These are phyloP conservation scores for Centroberyx gerrardi DNA, from an alignment of 2,797 vertebrate species.

Conservation along the genomic window DNA sequence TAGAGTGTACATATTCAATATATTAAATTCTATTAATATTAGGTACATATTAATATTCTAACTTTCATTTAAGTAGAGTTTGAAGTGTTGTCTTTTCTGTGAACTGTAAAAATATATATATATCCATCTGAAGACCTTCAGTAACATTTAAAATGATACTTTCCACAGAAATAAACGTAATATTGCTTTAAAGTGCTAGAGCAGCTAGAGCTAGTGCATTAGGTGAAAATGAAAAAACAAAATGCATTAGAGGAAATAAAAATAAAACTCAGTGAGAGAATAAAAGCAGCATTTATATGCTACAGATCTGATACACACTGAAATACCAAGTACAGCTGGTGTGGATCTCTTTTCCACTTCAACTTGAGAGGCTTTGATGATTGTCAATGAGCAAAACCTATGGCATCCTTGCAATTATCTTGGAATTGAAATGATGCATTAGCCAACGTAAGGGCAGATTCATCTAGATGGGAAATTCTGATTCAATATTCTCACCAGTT, in stretches of 20 bases:
- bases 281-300: neutral
- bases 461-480: no score
- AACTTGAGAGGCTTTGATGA: conserved; percentile 26
- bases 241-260: no score
- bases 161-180: neutral
- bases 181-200: no score
- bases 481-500: no score
- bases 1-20: neutral
- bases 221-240: neutral
- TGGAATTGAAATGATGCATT: neutral
- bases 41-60: neutral
- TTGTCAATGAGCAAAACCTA: no score
- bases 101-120: neutral
- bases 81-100: neutral
- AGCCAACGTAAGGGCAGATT: no score
- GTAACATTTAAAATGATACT: neutral
- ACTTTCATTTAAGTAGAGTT: no score
- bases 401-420: conserved; percentile 8
- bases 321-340: neutral
- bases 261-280: neutral
- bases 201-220: neutral
- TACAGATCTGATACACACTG: neutral
- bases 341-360: conserved; percentile 10
- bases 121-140: neutral
- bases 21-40: neutral